A percentile compares a stretch with the other conserved stretches of the same genome.
Evolutionary conservation across 64 coral and sea anemone genomes (phyloP).

Genomic region (Montipora capricornis): DNA sequence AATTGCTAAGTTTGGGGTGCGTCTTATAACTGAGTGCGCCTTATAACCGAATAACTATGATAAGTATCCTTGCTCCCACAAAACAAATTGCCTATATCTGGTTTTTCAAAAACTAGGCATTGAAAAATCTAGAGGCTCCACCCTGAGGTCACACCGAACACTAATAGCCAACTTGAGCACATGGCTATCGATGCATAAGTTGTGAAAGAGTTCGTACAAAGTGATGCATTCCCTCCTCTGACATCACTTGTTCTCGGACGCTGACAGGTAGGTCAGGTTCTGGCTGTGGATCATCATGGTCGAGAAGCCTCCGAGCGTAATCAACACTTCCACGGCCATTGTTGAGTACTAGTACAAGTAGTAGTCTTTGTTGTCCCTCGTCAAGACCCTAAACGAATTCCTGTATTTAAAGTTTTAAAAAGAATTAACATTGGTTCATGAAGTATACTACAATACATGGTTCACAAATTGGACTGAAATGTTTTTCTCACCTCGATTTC

Average conservation of each 20-base stretch:
- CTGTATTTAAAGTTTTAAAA: not conserved
- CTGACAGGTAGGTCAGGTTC: not conserved
- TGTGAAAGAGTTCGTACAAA: not conserved
- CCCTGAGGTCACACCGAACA: not conserved
- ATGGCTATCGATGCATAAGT: not conserved
- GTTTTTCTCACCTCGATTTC: not conserved
- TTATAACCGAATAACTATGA: no score
- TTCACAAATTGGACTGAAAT: not conserved
- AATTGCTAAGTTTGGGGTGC: no score
- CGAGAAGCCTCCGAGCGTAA: not conserved
- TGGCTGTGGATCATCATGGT: constrained; percentile 4
- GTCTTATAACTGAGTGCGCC: no score
- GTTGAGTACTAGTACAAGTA: not conserved
- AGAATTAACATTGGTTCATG: not conserved
- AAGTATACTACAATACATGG: no score
- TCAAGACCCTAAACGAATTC: not conserved
- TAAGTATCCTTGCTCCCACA: not conserved
- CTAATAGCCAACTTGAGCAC: not conserved
- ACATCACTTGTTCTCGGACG: constrained; percentile 3
- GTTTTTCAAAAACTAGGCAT: not conserved
- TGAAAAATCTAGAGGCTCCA: not conserved
- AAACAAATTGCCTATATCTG: not conserved
- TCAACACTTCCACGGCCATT: constrained; percentile 10
- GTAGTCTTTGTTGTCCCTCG: not conserved
- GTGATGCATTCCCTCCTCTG: not conserved